phyloP scores from a whole-genome alignment of 2,797 vertebrate genomes.

The Phrynocephalus forsythii region DNA sequence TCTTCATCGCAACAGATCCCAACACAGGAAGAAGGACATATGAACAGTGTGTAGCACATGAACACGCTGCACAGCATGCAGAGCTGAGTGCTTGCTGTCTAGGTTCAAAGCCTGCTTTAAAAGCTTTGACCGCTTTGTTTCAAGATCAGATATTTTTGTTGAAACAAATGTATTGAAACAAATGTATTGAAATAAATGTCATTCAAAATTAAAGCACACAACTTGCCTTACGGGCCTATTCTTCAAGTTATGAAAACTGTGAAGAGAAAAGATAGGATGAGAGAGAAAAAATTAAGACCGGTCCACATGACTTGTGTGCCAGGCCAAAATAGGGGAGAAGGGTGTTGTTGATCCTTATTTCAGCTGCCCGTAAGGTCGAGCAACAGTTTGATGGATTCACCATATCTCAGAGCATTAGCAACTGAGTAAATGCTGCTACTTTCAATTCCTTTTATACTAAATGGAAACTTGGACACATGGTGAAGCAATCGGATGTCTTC shows the following conservation, averaged over 20 bases:
- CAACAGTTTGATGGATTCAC: neutral
- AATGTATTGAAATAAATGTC: neutral
- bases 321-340: neutral
- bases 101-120: neutral
- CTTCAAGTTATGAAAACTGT: neutral
- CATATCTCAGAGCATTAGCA: slow-evolving; percentile 3
- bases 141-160: neutral
- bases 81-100: neutral
- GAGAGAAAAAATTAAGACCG: neutral
- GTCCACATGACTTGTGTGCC: neutral
- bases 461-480: slow-evolving; percentile 3
- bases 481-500: slow-evolving; percentile 24
- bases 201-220: neutral
- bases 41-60: too few species aligned
- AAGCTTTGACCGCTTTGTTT: neutral
- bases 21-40: too few species aligned
- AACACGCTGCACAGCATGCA: neutral
- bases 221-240: neutral
- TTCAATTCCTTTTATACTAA: neutral
- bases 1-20: too few species aligned
- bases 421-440: slow-evolving; percentile 9
- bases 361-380: slow-evolving; percentile 5
- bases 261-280: neutral
- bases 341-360: neutral
- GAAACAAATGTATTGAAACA: too few species aligned